Conservation (phyloP, 2,888 invertebrate genomes). For the Tyria jacobaeae region DNA sequence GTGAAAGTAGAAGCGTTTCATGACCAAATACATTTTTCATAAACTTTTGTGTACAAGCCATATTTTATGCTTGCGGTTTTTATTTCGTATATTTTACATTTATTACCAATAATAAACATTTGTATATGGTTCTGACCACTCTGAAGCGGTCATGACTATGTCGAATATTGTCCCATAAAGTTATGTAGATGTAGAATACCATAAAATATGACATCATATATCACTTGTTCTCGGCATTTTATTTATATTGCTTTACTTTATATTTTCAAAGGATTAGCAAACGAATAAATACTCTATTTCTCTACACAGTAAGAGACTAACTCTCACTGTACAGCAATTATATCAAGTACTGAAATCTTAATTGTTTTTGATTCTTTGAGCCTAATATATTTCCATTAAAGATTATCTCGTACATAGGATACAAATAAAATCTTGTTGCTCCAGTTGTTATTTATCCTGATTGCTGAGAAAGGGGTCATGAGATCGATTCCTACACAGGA, state of each 20-base stretch:
- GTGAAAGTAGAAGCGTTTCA: constrained; percentile 41
- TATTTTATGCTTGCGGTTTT: constrained; percentile 26
- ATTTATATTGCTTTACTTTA: background rate
- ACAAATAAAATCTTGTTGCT: no score
- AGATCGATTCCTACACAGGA: no score
- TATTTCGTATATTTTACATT: constrained; percentile 17
- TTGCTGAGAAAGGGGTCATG: no score
- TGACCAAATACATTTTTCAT: constrained; percentile 39
- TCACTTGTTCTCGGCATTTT: background rate
- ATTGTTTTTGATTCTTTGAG: no score
- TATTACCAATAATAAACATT: background rate
- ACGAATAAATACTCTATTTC: no score
- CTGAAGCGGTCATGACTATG: background rate
- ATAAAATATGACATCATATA: background rate
- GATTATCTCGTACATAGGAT: no score
- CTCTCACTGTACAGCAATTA: no score
- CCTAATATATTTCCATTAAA: no score
- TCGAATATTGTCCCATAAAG: background rate
- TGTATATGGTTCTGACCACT: background rate
- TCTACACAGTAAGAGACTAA: no score
- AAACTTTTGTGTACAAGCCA: constrained; percentile 23
- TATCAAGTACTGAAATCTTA: no score
- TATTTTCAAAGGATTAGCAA: background rate
- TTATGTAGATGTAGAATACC: background rate
- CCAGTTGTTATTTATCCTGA: no score